Conservation (phyloP, 2,797 vertebrate species). For the Siniperca scherzeri region DNA sequence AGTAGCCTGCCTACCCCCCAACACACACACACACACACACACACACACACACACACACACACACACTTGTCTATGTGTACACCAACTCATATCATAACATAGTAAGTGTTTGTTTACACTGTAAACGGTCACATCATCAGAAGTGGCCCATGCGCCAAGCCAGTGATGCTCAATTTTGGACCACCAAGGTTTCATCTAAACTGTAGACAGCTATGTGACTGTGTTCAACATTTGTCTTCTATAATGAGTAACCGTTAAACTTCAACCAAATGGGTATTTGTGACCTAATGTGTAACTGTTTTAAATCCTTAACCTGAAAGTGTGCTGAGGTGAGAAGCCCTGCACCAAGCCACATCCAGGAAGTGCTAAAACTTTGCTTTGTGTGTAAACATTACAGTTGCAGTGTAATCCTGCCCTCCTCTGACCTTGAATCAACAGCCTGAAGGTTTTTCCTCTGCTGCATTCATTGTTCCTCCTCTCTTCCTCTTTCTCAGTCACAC, state of each 20-base stretch:
- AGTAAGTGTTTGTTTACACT: conserved; percentile 44
- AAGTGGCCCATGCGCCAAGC: neutral
- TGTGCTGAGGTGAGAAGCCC: neutral
- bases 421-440: conserved; percentile 58
- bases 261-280: conserved; percentile 32
- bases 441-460: conserved; percentile 21
- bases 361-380: conserved; percentile 45
- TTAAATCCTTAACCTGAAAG: neutral
- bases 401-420: conserved; percentile 15
- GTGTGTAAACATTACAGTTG: conserved; percentile 69
- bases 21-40: neutral
- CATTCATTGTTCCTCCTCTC: conserved; percentile 21
- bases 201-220: neutral
- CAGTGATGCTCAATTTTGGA: neutral
- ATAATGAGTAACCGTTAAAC: conserved; percentile 21
- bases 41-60: conserved; percentile 33
- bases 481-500: conserved; percentile 84
- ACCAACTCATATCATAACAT: conserved; percentile 14
- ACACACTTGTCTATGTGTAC: conserved; percentile 45
- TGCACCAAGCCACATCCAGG: conserved; percentile 1
- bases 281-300: conserved; percentile 24
- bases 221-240: neutral
- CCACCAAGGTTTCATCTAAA: neutral
- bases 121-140: conserved; percentile 26
- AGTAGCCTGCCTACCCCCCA: conserved; percentile 61